These are phyloP conservation scores for Struthio camelus DNA, from an alignment of 2,113 vertebrate genomes.

Conservation along the genomic window DNA sequence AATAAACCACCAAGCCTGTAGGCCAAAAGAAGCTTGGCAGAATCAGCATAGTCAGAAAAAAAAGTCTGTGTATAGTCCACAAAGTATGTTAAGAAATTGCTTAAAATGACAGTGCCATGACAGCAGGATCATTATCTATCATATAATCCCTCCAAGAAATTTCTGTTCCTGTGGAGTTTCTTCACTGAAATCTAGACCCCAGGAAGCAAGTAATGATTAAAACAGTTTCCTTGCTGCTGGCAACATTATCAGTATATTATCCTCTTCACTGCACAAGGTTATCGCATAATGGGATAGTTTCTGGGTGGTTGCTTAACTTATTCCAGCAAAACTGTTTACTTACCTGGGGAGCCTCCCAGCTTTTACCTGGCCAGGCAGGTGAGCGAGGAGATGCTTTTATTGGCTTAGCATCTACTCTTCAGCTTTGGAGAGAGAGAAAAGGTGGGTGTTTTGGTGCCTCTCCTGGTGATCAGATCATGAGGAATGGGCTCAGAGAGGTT, in stretches of 20 bases:
- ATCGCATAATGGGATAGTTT: not conserved
- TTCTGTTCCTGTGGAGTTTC: not conserved
- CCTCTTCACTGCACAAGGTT: not conserved
- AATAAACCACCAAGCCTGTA: not conserved
- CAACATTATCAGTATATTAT: not conserved
- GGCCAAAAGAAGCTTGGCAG: not conserved
- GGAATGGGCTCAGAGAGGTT: not conserved
- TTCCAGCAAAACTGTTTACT: not conserved
- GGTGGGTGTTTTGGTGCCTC: not conserved
- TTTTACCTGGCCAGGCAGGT: rapidly evolving
- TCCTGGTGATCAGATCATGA: not conserved
- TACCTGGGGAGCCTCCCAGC: not conserved
- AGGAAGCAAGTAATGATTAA: not conserved
- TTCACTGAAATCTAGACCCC: not conserved
- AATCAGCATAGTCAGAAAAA: not conserved
- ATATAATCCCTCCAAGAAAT: not conserved
- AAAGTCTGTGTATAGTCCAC: not conserved
- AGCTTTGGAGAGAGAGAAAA: not conserved
- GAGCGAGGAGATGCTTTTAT: not conserved
- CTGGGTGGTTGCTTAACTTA: not conserved
- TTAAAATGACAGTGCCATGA: not conserved
- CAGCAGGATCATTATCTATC: not conserved
- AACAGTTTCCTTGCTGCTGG: not conserved
- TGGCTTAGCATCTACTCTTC: not conserved
- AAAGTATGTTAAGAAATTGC: not conserved